phyloP scores from a whole-genome alignment of 2,797 vertebrate species.

The Oreortyx pictus region DNA sequence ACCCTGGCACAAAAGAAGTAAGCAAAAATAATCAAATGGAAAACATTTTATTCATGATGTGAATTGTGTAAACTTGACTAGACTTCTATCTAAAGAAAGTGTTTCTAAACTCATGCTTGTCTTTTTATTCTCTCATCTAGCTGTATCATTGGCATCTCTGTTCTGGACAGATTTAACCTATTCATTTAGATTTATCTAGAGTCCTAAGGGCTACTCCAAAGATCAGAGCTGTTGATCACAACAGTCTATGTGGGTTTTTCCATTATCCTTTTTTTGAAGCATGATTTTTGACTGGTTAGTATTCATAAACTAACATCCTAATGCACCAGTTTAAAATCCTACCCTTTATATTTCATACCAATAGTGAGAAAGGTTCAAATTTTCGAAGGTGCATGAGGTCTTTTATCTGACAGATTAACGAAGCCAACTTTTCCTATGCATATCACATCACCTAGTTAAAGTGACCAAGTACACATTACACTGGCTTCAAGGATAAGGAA shows the following conservation, averaged over 20 bases:
- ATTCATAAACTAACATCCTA: neutral
- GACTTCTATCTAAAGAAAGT: neutral
- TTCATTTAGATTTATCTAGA: neutral
- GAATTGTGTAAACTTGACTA: neutral
- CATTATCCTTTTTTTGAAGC: neutral
- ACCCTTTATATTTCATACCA: neutral
- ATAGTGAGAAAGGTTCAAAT: neutral
- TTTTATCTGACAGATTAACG: neutral
- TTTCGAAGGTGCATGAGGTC: neutral
- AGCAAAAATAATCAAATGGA: neutral
- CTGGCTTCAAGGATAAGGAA: neutral
- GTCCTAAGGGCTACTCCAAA: neutral
- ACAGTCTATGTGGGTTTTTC: neutral
- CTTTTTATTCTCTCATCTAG: neutral
- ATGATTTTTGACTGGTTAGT: neutral
- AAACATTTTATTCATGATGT: neutral
- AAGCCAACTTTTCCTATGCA: neutral
- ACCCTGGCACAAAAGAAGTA: neutral
- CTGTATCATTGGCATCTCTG: neutral
- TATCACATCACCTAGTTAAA: neutral
- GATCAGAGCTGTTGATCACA: neutral
- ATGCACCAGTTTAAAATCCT: neutral
- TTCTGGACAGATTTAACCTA: neutral
- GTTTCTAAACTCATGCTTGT: neutral
- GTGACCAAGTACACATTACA: neutral